Conservation (phyloP, 2,888 invertebrate genomes). For the Ommatoiulus sabulosus region DNA sequence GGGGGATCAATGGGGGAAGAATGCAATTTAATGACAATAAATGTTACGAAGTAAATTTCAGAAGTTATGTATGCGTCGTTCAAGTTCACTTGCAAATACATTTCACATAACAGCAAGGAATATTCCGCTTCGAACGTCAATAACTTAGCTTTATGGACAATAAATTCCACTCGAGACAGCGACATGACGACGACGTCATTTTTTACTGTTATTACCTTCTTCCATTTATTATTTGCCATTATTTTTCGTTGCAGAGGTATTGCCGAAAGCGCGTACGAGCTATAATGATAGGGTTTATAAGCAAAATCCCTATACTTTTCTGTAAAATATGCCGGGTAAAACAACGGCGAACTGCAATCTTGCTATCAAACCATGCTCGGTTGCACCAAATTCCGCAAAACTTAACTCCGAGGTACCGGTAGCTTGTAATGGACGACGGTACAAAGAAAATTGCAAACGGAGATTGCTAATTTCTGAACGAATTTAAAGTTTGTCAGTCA, state of each 20-base stretch:
- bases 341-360: neutral
- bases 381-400: neutral
- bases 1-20: neutral
- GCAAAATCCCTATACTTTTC: slow-evolving; percentile 1
- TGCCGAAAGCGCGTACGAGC: neutral
- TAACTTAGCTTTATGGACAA: neutral
- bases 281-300: neutral
- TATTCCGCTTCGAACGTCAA: neutral
- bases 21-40: slow-evolving; percentile 6
- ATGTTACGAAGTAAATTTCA: slow-evolving; percentile 28
- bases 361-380: neutral
- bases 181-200: slow-evolving; percentile 22
- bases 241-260: neutral
- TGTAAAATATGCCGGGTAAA: neutral
- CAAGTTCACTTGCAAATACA: slow-evolving; percentile 20
- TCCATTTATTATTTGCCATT: slow-evolving; percentile 22
- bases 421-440: neutral
- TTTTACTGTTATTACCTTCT: slow-evolving; percentile 34
- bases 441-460: neutral
- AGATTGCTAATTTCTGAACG: neutral
- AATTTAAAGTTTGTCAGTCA: no score
- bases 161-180: neutral
- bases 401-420: neutral
- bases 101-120: slow-evolving; percentile 20
- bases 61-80: neutral